A percentile compares a stretch with the other conserved stretches of the same genome.
Conservation (phyloP, 2,888 invertebrate species). For the Proisotoma minuta region DNA sequence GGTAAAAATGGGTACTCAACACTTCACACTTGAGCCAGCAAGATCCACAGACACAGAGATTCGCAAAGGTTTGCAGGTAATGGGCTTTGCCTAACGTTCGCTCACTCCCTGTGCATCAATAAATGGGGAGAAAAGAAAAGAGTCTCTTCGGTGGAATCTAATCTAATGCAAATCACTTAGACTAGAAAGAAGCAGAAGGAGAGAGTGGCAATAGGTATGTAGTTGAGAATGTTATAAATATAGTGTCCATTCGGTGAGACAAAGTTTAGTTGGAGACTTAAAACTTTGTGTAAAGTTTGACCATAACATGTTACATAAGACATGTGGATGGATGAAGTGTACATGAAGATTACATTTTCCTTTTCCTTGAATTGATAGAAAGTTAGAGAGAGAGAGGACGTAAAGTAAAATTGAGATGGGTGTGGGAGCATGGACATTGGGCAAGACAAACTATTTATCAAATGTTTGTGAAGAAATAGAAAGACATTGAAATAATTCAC, state of each 20-base stretch:
- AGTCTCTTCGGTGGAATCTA: conserved; percentile 4
- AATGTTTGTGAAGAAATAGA: conserved; percentile 12
- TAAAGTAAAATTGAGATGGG: conserved; percentile 9
- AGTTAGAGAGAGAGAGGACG: no score
- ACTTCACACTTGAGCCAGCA: no score
- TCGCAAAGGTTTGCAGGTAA: no score
- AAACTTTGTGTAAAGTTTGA: conserved; percentile 16
- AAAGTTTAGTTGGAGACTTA: conserved; percentile 14
- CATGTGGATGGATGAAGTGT: background rate
- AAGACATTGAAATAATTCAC: conserved; percentile 27
- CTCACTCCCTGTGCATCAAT: conserved; percentile 2
- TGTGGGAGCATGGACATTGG: conserved; percentile 6
- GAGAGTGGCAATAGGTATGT: background rate
- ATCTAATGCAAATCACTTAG: conserved; percentile 18
- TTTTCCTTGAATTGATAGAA: conserved; percentile 15
- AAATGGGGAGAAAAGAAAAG: background rate
- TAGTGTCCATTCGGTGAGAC: conserved; percentile 12
- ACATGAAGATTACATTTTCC: conserved; percentile 10
- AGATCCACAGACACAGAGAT: no score
- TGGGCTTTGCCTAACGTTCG: no score
- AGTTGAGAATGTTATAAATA: background rate
- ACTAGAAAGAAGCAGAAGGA: background rate
- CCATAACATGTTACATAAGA: conserved; percentile 4
- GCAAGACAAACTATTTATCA: conserved; percentile 17
- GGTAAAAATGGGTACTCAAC: no score